Percentiles rank a stretch among this genome's conserved stretches.
Conservation (phyloP, 2,888 invertebrate genomes). For the Andrena praecox region DNA sequence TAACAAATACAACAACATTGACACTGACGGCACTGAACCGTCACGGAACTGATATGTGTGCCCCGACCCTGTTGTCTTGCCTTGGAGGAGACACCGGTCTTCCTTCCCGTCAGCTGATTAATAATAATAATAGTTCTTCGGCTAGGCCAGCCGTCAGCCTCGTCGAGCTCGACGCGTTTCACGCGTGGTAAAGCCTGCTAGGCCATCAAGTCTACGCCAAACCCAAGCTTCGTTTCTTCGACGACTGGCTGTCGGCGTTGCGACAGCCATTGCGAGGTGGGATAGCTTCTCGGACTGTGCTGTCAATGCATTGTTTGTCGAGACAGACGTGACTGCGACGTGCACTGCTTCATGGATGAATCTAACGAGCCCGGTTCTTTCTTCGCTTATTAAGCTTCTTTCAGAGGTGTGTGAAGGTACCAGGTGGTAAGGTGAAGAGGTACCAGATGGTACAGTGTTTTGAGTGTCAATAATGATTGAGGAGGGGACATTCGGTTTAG, state of each 20-base stretch:
- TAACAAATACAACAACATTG: no score
- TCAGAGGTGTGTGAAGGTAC: no score
- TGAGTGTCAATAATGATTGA: no score
- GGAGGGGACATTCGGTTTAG: no score
- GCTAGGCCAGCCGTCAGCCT: slow-evolving; percentile 23
- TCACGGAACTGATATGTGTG: no score
- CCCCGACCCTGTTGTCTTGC: no score
- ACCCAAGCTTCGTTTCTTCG: slow-evolving; percentile 21
- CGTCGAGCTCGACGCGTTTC: slow-evolving; percentile 26
- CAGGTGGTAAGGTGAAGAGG: no score
- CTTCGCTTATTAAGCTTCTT: no score
- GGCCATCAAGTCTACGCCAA: slow-evolving; percentile 9
- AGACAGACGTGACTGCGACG: background rate
- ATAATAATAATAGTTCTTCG: background rate
- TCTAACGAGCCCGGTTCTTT: background rate
- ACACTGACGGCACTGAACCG: no score
- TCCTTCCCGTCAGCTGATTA: no score
- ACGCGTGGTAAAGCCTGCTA: slow-evolving; percentile 27
- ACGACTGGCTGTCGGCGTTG: slow-evolving; percentile 13
- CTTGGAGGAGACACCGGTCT: no score
- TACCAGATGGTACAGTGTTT: no score
- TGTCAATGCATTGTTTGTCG: slow-evolving; percentile 10
- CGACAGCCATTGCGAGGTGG: slow-evolving; percentile 30
- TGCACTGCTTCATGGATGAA: background rate
- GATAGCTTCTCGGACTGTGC: background rate